phyloP scores from a whole-genome alignment of 1,140 invertebrate genomes.

The Harlomillsia oculata region DNA sequence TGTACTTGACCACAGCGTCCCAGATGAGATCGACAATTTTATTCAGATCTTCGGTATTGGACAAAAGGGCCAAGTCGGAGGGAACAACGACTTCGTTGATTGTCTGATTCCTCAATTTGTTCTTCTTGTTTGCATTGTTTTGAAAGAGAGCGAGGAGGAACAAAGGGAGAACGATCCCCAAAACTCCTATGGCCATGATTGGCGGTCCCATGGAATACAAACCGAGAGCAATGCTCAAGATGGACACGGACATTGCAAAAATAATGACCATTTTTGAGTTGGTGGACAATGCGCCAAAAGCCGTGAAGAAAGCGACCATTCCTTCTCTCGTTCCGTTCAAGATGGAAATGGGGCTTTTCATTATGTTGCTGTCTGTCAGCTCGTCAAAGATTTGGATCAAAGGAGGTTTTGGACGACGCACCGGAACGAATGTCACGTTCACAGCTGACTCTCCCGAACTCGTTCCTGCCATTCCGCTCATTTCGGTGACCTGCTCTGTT shows the following conservation, averaged over 20 bases:
- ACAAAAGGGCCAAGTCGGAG: not conserved
- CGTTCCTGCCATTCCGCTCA: not conserved
- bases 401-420: not conserved
- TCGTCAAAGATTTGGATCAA: slow-evolving; percentile 2
- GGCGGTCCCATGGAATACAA: slow-evolving; percentile 27
- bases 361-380: not conserved
- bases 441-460: not conserved
- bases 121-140: slow-evolving; percentile 3
- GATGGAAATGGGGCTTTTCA: slow-evolving; percentile 1
- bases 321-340: slow-evolving; percentile 24
- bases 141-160: slow-evolving; percentile 14
- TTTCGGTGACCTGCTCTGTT: not conserved
- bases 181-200: slow-evolving; percentile 22
- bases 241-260: slow-evolving; percentile 25
- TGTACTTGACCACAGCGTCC: slow-evolving; percentile 20
- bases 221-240: slow-evolving; percentile 29
- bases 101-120: not conserved
- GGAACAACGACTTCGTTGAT: not conserved
- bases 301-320: slow-evolving; percentile 5
- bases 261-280: slow-evolving; percentile 19
- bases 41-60: slow-evolving; percentile 14
- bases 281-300: slow-evolving; percentile 14
- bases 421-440: not conserved
- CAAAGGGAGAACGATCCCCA: slow-evolving; percentile 27
- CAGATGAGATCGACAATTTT: slow-evolving; percentile 15